phyloP scores from a whole-genome alignment of 2,888 invertebrate species.

The Apotomis turbidana region DNA sequence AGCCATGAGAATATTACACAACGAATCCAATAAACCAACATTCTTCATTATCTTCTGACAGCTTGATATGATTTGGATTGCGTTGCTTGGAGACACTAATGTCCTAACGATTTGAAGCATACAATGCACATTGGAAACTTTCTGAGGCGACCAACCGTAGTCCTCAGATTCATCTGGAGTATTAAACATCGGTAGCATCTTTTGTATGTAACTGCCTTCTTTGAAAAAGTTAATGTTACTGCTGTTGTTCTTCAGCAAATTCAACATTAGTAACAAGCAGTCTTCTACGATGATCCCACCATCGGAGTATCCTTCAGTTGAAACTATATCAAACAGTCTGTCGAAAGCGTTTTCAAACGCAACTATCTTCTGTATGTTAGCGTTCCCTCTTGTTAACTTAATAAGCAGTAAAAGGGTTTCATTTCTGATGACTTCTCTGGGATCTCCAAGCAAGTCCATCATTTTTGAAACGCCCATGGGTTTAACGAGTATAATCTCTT shows the following conservation, averaged over 20 bases:
- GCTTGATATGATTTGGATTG: constrained; percentile 89
- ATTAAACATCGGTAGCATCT: constrained; percentile 94
- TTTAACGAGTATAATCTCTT: constrained; percentile 93
- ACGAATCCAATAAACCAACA: constrained; percentile 84
- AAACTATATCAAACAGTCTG: constrained; percentile 95
- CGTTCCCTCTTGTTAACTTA: constrained; percentile 95
- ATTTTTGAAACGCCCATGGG: constrained; percentile 99
- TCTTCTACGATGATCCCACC: constrained; percentile 99
- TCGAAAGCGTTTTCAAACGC: constrained; percentile 99
- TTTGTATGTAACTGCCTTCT: constrained; percentile 98
- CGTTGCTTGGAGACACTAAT: constrained; percentile 96
- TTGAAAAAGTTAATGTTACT: constrained; percentile 99
- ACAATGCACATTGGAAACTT: constrained; percentile 96
- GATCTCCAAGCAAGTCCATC: constrained; percentile 97
- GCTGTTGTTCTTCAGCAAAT: constrained; percentile 96
- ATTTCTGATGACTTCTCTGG: constrained; percentile 97
- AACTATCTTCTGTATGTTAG: constrained; percentile 99
- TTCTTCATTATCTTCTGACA: constrained; percentile 96
- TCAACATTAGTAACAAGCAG: constrained; percentile 95
- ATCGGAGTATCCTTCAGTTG: constrained; percentile 95
- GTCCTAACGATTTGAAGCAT: constrained; percentile 95
- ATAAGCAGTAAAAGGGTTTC: constrained; percentile 96
- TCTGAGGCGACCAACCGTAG: constrained; percentile 95
- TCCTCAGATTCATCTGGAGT: constrained; percentile 89
- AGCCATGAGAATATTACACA: constrained; percentile 97